phyloP scores from a whole-genome alignment of 2,888 invertebrate species.

The Cheilosia vernalis region DNA sequence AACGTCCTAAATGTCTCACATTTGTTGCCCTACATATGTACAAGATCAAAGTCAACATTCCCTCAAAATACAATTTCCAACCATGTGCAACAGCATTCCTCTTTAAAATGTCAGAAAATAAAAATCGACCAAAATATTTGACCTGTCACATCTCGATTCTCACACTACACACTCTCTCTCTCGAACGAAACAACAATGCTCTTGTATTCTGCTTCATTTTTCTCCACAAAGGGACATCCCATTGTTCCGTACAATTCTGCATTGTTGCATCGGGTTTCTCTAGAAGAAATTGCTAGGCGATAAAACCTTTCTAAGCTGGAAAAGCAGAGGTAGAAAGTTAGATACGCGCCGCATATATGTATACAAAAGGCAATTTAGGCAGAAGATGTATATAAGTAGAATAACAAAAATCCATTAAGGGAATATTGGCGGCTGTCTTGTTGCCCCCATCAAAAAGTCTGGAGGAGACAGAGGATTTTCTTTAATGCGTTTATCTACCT shows the following conservation, averaged over 20 bases:
- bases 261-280: conserved; percentile 69
- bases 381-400: conserved; percentile 67
- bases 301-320: conserved; percentile 27
- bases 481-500: conserved; percentile 75
- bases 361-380: conserved; percentile 73
- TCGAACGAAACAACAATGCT: conserved; percentile 22
- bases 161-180: conserved; percentile 25
- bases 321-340: conserved; percentile 24
- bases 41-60: conserved; percentile 20
- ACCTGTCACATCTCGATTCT: conserved; percentile 66
- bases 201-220: conserved; percentile 13
- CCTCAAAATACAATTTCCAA: neutral
- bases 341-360: conserved; percentile 33
- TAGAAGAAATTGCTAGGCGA: conserved; percentile 53
- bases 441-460: conserved; percentile 38
- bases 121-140: conserved; percentile 52
- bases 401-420: conserved; percentile 75
- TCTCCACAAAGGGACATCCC: conserved; percentile 57
- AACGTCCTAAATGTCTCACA: conserved; percentile 51
- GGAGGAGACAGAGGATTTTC: conserved; percentile 53
- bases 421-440: conserved; percentile 66
- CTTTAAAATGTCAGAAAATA: conserved; percentile 24
- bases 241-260: conserved; percentile 68
- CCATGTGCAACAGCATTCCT: conserved; percentile 41
- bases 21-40: conserved; percentile 49